A percentile compares a stretch with the other conserved stretches of the same genome.
phyloP scores from a whole-genome alignment of 2,888 invertebrate genomes.

The Amaurobius ferox region DNA sequence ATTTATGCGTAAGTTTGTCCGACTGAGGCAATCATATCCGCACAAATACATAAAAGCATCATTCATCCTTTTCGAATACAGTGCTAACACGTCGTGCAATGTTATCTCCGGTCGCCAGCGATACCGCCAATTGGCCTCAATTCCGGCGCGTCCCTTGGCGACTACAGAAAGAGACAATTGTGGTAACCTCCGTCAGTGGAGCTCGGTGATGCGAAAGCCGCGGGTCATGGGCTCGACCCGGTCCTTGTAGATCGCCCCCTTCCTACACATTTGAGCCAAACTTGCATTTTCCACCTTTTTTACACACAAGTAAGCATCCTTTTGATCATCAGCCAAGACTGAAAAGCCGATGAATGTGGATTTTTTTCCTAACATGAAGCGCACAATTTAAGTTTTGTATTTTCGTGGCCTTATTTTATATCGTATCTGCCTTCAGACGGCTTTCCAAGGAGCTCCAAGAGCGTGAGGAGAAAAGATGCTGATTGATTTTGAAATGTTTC shows the following conservation, averaged over 20 bases:
- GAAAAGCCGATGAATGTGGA: neutral
- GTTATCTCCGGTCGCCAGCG: too few species aligned
- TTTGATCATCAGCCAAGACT: neutral
- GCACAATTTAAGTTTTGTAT: slow-evolving; percentile 30
- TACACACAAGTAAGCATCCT: neutral
- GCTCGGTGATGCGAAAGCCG: slow-evolving; percentile 64
- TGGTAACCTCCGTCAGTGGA: slow-evolving; percentile 62
- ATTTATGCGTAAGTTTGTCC: too few species aligned
- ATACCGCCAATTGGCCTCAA: neutral
- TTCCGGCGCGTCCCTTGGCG: slow-evolving; percentile 11
- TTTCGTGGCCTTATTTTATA: slow-evolving; percentile 29
- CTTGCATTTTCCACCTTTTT: slow-evolving; percentile 39
- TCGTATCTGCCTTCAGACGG: neutral
- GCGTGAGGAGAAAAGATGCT: neutral
- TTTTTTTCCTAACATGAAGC: slow-evolving; percentile 2
- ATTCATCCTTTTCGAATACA: too few species aligned
- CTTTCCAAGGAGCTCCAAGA: neutral
- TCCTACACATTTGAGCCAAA: slow-evolving; percentile 24
- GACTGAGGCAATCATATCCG: too few species aligned
- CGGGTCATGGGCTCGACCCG: slow-evolving; percentile 69
- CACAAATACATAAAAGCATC: too few species aligned
- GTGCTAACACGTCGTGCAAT: too few species aligned
- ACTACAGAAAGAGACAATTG: neutral
- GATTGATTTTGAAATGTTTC: neutral
- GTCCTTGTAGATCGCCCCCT: slow-evolving; percentile 58